Evolutionary conservation across 53 echinoderm and acorn worm genomes (phyloP).

Genomic region (Holothuria scabra): DNA sequence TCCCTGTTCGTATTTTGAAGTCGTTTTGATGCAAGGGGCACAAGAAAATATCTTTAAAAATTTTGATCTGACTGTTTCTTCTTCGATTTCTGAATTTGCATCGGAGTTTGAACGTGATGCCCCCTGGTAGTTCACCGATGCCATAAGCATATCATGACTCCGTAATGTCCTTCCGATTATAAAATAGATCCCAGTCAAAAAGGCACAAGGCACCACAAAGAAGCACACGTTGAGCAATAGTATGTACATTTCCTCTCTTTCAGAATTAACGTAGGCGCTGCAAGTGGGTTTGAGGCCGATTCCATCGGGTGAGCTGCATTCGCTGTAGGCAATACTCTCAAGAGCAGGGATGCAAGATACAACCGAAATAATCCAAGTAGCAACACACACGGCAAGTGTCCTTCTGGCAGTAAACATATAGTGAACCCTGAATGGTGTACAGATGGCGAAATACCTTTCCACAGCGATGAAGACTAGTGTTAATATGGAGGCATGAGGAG

Average conservation of each 20-base stretch:
- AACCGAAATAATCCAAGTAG: slow-evolving; percentile 75
- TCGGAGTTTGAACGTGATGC: slow-evolving; percentile 21
- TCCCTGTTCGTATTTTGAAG: background rate
- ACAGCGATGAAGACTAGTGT: slow-evolving; percentile 85
- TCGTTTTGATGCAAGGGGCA: background rate
- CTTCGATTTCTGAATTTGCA: background rate
- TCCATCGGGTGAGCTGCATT: slow-evolving; percentile 22
- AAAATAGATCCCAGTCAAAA: slow-evolving; percentile 72
- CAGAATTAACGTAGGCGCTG: slow-evolving; percentile 13
- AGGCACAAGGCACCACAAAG: slow-evolving; percentile 69
- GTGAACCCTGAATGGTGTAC: slow-evolving; percentile 84
- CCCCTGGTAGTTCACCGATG: slow-evolving; percentile 34
- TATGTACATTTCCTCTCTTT: slow-evolving; percentile 55
- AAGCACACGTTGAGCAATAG: slow-evolving; percentile 60
- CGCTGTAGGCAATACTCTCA: slow-evolving; percentile 44
- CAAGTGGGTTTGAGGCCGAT: slow-evolving; percentile 37
- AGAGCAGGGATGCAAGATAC: slow-evolving; percentile 67
- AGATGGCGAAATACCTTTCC: slow-evolving; percentile 87
- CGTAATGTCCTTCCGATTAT: slow-evolving; percentile 76
- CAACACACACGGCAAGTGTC: slow-evolving; percentile 69
- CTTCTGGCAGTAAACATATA: slow-evolving; percentile 80
- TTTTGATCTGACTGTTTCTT: background rate
- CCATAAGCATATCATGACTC: slow-evolving; percentile 78
- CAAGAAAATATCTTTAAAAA: background rate
- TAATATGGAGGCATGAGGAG: slow-evolving; percentile 74